Base-by-base conservation (phyloP, 2,113 vertebrate species). In the Sphaerodactylus townsendi region DNA sequence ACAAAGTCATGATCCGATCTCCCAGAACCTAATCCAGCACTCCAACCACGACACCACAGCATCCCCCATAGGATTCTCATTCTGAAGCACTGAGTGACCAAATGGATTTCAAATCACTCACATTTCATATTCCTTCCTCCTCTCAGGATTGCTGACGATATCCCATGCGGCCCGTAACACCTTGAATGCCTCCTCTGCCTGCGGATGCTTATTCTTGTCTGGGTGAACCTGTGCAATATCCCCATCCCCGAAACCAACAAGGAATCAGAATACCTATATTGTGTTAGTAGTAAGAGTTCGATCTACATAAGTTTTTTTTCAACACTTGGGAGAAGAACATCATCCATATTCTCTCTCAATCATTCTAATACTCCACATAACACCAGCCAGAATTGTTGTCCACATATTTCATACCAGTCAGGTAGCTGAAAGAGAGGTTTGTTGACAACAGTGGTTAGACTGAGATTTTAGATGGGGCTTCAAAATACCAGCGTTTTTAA, bases 161-260 rank as follows among this genome's bases (percentile, higher is more conserved):
- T 99, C 98, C 98, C 98, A 99, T n/a, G 98, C 98, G 2, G 98
- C 97, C 78, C 97, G 93, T 87, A 99, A 95, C 85, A 99, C 97
- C 93, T 98, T 99, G 94, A 99, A 99, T 2, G 98, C 98, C 88
- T 97, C 98, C 86, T 98, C 98, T 6, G 98, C 98, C 39, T 95
- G 94, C 1, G 98, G 98, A 91, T 99, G 98, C 91, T 97, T 96
- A 91, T 98, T 99, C 94, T 99, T 99, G 89, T 99, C 98, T 37
- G 98, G 98, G 93, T 99, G 98, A 79, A 99, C 98, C 98, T 99
- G 92, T 82, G 84, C 91, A 79, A 70, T 41, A 84, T 37, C 17
- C 66, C 65, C 46, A 69, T 39, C 50, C 66, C 76, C 64, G 7
- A 69, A 79, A 62, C 23, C 76, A 70, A 77, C n/a, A 78, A 68